phyloP scores from a whole-genome alignment of 1,140 invertebrate genomes.

The Chrysoperla carnea region DNA sequence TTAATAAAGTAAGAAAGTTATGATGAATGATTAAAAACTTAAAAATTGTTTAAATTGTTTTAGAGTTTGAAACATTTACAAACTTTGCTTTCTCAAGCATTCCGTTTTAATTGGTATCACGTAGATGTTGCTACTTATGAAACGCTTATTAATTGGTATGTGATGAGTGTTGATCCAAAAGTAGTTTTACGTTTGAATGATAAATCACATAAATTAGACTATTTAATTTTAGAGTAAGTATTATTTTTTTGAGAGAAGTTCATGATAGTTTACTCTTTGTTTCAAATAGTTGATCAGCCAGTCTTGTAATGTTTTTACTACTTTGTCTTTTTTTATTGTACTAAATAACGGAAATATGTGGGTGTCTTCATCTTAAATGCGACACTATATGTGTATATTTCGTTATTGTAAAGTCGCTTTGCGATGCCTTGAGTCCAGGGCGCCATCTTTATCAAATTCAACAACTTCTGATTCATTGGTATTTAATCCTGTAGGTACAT shows the following conservation, averaged over 20 bases:
- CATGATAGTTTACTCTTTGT: background rate
- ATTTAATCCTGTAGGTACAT: too few species aligned
- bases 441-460: too few species aligned
- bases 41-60: constrained; percentile 2
- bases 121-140: constrained; percentile 47
- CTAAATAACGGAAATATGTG: too few species aligned
- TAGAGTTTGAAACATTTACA: constrained; percentile 29
- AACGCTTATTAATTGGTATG: constrained; percentile 55
- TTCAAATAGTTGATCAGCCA: background rate
- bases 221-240: constrained; percentile 24
- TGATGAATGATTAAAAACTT: constrained; percentile 6
- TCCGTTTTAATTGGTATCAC: constrained; percentile 49
- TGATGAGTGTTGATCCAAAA: constrained; percentile 54
- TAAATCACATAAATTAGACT: constrained; percentile 23
- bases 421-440: too few species aligned
- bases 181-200: constrained; percentile 36
- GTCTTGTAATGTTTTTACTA: background rate
- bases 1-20: constrained; percentile 20
- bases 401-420: too few species aligned
- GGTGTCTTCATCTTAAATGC: too few species aligned
- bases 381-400: too few species aligned
- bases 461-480: too few species aligned
- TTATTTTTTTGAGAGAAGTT: background rate
- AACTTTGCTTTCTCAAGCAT: constrained; percentile 37
- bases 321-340: too few species aligned